Conservation (phyloP, 2,797 vertebrate genomes). For the Ataeniobius toweri region DNA sequence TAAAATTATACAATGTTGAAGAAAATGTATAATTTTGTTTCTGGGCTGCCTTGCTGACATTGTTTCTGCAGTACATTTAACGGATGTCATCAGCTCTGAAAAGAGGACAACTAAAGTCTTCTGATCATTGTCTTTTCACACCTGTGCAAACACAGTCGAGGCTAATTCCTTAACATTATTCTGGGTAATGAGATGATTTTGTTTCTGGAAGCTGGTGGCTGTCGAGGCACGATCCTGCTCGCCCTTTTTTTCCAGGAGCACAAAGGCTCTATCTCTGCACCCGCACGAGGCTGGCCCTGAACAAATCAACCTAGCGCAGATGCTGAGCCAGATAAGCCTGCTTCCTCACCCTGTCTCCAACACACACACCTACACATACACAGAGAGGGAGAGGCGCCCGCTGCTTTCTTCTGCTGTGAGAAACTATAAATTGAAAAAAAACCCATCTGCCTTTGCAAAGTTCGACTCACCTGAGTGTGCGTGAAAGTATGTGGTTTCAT, state of each 20-base stretch:
- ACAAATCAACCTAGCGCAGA: constrained; percentile 56
- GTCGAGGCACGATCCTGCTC: constrained; percentile 52
- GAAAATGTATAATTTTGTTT: no score
- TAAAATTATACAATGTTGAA: neutral
- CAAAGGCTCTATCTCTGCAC: constrained; percentile 56
- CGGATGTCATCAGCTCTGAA: constrained; percentile 17
- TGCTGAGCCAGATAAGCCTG: constrained; percentile 63
- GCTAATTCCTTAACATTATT: constrained; percentile 33
- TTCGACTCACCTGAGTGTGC: constrained; percentile 63
- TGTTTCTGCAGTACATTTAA: neutral
- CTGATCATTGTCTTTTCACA: constrained; percentile 4
- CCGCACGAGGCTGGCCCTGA: constrained; percentile 52
- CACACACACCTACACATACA: constrained; percentile 20
- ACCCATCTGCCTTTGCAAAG: constrained; percentile 29
- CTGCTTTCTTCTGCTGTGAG: constrained; percentile 43
- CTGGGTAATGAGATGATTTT: constrained; percentile 40
- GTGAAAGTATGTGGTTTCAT: constrained; percentile 49
- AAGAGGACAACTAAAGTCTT: constrained; percentile 7
- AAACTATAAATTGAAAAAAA: constrained; percentile 34
- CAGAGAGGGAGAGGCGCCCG: constrained; percentile 11
- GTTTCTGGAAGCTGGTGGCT: constrained; percentile 25
- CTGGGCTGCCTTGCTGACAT: neutral
- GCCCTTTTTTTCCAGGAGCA: constrained; percentile 47
- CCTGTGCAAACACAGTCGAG: constrained; percentile 43
- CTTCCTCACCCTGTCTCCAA: constrained; percentile 30